A percentile compares a stretch with the other conserved stretches of the same genome.
Evolutionary conservation across 2,797 vertebrate genomes (phyloP).

Genomic region (Podargus strigoides): DNA sequence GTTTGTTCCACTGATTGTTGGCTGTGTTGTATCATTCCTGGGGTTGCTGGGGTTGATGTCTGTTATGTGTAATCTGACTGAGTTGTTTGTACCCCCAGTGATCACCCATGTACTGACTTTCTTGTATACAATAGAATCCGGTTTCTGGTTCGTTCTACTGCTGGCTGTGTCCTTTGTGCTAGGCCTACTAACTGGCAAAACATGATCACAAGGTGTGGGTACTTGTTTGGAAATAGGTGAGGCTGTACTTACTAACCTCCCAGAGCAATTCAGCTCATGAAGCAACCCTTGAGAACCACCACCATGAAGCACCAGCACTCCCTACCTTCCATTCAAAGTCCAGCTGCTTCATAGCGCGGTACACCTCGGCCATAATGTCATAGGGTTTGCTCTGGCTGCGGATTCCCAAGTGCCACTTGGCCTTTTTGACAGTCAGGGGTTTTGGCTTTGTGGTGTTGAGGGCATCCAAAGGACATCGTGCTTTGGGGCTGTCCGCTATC

Average conservation of each 20-base stretch:
- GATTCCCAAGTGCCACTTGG: constrained; percentile 99
- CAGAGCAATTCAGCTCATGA: neutral
- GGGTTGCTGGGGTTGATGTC: too few species aligned
- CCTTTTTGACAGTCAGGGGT: constrained; percentile 93
- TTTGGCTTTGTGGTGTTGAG: constrained; percentile 97
- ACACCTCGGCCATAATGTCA: constrained; percentile 98
- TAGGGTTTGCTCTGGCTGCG: constrained; percentile 96
- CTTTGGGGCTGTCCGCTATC: constrained; percentile 92
- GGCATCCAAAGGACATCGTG: constrained; percentile 91
- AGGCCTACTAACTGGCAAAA: too few species aligned
- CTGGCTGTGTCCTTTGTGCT: too few species aligned
- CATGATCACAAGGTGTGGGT: neutral
- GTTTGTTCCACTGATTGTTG: too few species aligned
- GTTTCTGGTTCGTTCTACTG: too few species aligned
- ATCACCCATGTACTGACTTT: too few species aligned
- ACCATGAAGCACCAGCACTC: neutral
- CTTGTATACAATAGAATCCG: too few species aligned
- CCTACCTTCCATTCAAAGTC: constrained; percentile 97
- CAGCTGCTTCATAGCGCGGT: constrained; percentile 95
- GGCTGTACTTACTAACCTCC: neutral
- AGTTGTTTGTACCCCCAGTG: too few species aligned
- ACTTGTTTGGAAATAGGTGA: neutral
- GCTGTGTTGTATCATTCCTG: too few species aligned
- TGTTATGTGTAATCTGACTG: too few species aligned
- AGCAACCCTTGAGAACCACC: neutral